These are phyloP conservation scores for Plotosus lineatus DNA, from an alignment of 2,113 vertebrate species.

Conservation along the genomic window DNA sequence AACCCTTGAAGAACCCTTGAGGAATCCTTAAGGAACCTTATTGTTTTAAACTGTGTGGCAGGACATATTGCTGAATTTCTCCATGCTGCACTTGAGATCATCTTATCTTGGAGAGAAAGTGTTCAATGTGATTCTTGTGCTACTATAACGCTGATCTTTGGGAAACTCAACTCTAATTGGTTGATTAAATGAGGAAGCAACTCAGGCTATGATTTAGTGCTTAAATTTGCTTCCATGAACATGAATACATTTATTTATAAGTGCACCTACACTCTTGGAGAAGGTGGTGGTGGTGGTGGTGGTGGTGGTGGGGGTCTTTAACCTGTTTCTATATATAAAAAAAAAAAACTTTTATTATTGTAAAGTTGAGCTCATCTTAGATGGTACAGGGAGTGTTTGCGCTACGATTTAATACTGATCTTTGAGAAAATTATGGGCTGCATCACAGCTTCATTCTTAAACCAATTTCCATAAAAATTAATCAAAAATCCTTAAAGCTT, in stretches of 20 bases:
- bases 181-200: not conserved
- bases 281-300: too few relatives aligned
- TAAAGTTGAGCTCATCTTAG: not conserved
- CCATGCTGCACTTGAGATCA: not conserved
- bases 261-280: not conserved
- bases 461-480: not conserved
- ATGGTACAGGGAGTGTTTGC: not conserved
- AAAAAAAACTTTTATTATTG: not conserved
- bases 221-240: not conserved
- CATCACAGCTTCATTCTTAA: not conserved
- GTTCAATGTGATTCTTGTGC: not conserved
- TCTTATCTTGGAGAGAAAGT: not conserved
- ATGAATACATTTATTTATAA: not conserved
- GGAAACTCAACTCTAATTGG: not conserved
- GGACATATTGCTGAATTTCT: not conserved
- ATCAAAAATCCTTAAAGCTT: not conserved
- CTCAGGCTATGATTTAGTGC: not conserved
- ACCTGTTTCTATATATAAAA: not conserved
- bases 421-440: not conserved
- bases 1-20: not conserved
- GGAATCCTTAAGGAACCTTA: not conserved
- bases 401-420: not conserved
- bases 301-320: not conserved
- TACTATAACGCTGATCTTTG: not conserved
- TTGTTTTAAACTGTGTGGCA: not conserved